Percentiles rank a stretch among this genome's conserved stretches.
Conservation (phyloP, 2,113 vertebrate genomes). For the Mastomys natalensis region DNA sequence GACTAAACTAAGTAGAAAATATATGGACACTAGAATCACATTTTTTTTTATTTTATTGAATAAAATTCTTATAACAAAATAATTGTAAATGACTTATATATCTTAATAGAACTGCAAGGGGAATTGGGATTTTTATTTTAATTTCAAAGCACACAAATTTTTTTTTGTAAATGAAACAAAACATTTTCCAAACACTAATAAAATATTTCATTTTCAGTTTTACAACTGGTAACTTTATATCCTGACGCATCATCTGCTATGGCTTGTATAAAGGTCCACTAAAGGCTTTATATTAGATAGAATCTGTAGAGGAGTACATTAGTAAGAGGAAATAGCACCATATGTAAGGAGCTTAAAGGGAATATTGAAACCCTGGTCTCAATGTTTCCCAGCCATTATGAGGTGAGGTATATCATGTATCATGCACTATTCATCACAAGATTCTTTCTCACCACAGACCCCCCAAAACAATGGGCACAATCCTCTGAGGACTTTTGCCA, state of each 20-base stretch:
- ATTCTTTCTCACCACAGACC: not conserved
- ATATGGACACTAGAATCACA: not conserved
- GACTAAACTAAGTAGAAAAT: conserved; percentile 7
- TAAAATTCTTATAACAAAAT: not conserved
- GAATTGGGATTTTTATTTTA: not conserved
- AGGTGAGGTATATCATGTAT: not conserved
- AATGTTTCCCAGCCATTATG: not conserved
- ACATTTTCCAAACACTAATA: not conserved
- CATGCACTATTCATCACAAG: not conserved
- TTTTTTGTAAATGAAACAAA: not conserved
- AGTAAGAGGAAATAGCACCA: not conserved
- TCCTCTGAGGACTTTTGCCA: not conserved
- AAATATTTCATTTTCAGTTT: not conserved
- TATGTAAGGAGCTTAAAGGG: not conserved
- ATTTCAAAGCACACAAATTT: not conserved
- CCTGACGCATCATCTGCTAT: not conserved
- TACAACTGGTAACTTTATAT: not conserved
- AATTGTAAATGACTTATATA: not conserved
- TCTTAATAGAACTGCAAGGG: not conserved
- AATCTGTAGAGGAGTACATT: not conserved
- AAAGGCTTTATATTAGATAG: not conserved
- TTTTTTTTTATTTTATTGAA: not conserved
- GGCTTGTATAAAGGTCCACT: not conserved
- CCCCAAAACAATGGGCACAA: not conserved
- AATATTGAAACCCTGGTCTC: not conserved